Evolutionary conservation across 1,140 invertebrate species (phyloP), one percentile per base, ranked within the genome.

Genomic region (Papilio helenus): DNA sequence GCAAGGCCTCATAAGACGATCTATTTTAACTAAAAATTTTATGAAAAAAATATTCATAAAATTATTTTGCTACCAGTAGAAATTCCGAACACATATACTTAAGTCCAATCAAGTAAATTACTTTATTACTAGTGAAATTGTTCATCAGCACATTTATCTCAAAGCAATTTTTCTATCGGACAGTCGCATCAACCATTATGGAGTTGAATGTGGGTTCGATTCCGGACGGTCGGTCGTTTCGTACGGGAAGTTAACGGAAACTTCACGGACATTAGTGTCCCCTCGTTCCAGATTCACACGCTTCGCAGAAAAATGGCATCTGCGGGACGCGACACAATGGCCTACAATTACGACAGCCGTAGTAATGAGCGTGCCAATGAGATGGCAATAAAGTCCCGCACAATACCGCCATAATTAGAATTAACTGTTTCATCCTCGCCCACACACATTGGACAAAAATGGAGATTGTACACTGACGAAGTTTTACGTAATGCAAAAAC

Each of bases 301-400:
- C 84, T 89, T 85, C 82, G 83, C 82, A 89, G 85, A 92, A 92
- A 94, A 92, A 92, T 89, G 87, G 86, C 85, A 79, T 79, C 83
- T 79, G 83, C 72, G 84, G 82, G 79, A 81, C 80, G 72, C 34
- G 81, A 79, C 82, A 94, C 93, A 94, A 94, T 94, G 88, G 92
- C 72, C 81, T 85, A 90, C 89, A 93, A 94, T 94, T 94, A 94
- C 89, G 88, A 73, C 76, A 80, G 80, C 55, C 76, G 73, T 29
- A 80, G 85, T 92, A 92, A 93, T 93, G 89, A 93, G 87, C 83
- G 87, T 86, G 85, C 91, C 92, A 93, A 94, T 93, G 93, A 93
- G 93, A 93, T 93, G 90, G 93, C 91, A 88, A 93, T 94, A 94
- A 94, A 93, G 91, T 93, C 92, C 90, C 86, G 89, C 87, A 94